Evolutionary conservation across 2,113 vertebrate genomes (phyloP), one percentile per base, ranked within the genome.

Genomic region (Tragelaphus imberbis): DNA sequence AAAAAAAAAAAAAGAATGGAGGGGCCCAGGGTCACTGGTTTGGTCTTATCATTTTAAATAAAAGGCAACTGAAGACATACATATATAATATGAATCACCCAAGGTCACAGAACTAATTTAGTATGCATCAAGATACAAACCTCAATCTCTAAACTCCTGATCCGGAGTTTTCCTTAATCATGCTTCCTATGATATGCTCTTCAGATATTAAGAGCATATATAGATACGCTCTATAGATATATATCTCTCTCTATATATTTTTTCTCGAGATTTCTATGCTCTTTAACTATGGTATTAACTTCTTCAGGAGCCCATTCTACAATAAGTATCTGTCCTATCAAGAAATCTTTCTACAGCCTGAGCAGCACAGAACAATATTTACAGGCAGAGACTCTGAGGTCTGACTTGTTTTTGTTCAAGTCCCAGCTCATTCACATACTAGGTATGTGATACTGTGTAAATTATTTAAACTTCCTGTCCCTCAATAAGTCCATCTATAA

Each of bases 1-100:
- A 44, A 44, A 19, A 95, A 96, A 56, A 58, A 96, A 92, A 19
- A 95, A 96, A 56, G 65, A 96, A 92, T 30, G 23, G 27, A 94
- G 61, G 49, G 30, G 87, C 19, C 6, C 28, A 59, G 55, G 79
- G 63, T 59, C 47, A 94, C 59, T 33, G 59, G 14, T 86, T 88
- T 92, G 15, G 30, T 80, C 36, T 13, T 84, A 88, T 27, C 15
- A 58, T 84, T 96, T 88, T 84, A 97, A 96, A 90, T 7, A 90
- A 59, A 94, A 92, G 89, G 85, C 65, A 96, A 65, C 7, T 51
- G 28, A 92, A 95, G 55, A 75, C 16, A 19, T 90, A 51, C 8
- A 84, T 8, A 65, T 56, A 25, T 65, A 91, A 94, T 93, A 71
- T 59, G 17, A 92, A 19, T 94, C 12, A 96, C 58, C 19, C 33